These are phyloP conservation scores for Maccullochella peelii DNA, from an alignment of 2,113 vertebrate genomes.

Conservation along the genomic window DNA sequence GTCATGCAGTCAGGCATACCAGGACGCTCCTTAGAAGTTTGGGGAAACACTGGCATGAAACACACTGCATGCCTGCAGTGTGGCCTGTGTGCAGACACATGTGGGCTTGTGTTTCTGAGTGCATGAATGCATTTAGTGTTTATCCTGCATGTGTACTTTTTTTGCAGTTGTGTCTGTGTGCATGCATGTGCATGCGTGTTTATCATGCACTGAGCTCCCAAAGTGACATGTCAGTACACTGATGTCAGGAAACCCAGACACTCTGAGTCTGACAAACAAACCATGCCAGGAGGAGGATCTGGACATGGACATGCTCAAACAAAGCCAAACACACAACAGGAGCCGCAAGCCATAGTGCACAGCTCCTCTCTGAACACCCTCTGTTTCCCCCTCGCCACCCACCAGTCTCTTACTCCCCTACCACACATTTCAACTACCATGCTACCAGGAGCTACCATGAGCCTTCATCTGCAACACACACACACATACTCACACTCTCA, in stretches of 20 bases:
- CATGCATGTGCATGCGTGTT: constrained; percentile 17
- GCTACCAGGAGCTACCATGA: constrained; percentile 1
- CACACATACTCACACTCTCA: constrained; percentile 7
- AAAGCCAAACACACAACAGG: constrained; percentile 82
- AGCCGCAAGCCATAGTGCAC: constrained; percentile 75
- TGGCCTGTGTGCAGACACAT: constrained; percentile 50
- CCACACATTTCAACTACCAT: constrained; percentile 30
- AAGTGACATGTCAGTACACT: constrained; percentile 66
- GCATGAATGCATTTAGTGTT: constrained; percentile 38
- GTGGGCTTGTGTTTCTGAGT: constrained; percentile 31
- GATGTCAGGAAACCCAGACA: constrained; percentile 70
- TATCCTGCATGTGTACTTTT: constrained; percentile 33
- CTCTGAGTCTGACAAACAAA: constrained; percentile 67
- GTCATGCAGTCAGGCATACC: constrained; percentile 65
- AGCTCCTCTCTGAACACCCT: constrained; percentile 57
- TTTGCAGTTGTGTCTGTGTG: constrained; percentile 30
- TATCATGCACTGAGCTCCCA: constrained; percentile 25
- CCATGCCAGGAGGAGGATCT: constrained; percentile 58
- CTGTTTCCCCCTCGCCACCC: constrained; percentile 40
- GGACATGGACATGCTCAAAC: constrained; percentile 80
- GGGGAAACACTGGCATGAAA: constrained; percentile 58
- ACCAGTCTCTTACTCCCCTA: constrained; percentile 33
- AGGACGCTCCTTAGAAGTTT: constrained; percentile 45
- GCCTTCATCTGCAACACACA: constrained; percentile 6
- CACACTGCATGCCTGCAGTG: constrained; percentile 34